Percentiles rank a stretch among this genome's conserved stretches.
Conservation (phyloP, 2,888 invertebrate species). For the Hofmannophila pseudospretella region DNA sequence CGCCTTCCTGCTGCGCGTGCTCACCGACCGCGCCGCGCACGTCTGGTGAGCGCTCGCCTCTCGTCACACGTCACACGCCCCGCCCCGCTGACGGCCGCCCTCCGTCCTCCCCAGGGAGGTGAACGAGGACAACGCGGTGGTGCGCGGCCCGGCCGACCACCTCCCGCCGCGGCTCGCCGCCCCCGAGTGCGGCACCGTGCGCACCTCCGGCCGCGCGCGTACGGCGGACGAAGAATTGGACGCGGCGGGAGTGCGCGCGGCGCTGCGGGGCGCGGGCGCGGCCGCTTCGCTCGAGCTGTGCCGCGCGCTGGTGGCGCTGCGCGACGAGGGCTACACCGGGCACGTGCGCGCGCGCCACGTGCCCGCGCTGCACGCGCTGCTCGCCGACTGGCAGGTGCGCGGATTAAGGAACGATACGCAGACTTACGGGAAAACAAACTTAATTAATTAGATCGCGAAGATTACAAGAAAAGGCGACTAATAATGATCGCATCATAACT, state of each 20-base stretch:
- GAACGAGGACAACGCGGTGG: slow-evolving; percentile 85
- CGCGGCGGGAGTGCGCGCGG: slow-evolving; percentile 35
- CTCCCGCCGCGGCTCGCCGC: not conserved
- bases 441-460: too few species aligned
- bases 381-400: slow-evolving; percentile 40
- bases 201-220: not conserved
- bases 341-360: slow-evolving; percentile 66
- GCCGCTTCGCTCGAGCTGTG: slow-evolving; percentile 39
- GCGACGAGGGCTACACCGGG: slow-evolving; percentile 1
- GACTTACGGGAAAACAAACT: too few species aligned
- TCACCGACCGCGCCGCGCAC: slow-evolving; percentile 63
- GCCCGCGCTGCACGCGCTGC: slow-evolving; percentile 54
- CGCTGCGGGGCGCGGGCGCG: slow-evolving; percentile 72
- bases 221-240: slow-evolving; percentile 18
- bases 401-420: too few species aligned
- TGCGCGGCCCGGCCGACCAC: slow-evolving; percentile 74
- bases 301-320: slow-evolving; percentile 41
- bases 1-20: too few species aligned
- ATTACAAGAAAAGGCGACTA: too few species aligned
- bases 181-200: not conserved
- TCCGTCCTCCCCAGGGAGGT: too few species aligned
- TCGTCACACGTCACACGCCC: too few species aligned
- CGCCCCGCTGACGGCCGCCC: too few species aligned
- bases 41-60: too few species aligned
- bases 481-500: too few species aligned